phyloP scores from a whole-genome alignment of 2,888 invertebrate genomes.

The Hyles lineata region DNA sequence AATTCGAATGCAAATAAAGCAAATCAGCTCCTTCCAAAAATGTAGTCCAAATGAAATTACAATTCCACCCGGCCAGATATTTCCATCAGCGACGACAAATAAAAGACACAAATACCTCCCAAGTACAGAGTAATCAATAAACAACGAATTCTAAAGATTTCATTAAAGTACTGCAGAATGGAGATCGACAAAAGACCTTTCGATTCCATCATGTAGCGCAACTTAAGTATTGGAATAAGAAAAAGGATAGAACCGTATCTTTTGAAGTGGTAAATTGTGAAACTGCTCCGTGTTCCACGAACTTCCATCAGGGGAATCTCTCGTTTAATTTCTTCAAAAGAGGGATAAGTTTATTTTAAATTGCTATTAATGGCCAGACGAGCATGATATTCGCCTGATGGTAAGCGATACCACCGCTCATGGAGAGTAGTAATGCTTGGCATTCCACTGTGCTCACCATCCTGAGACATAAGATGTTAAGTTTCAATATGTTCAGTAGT shows the following conservation, averaged over 20 bases:
- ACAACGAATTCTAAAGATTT: constrained; percentile 22
- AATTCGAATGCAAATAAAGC: not conserved
- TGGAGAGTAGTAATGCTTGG: too few species aligned
- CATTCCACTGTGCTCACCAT: too few species aligned
- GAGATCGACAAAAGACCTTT: constrained; percentile 35
- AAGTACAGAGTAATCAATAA: constrained; percentile 9
- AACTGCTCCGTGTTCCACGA: constrained; percentile 9
- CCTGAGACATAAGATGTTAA: too few species aligned
- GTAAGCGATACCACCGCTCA: too few species aligned
- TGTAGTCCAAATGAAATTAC: not conserved
- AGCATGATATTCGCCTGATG: too few species aligned
- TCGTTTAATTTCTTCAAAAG: not conserved
- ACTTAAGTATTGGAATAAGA: constrained; percentile 42
- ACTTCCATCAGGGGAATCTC: not conserved
- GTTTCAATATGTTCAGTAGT: too few species aligned
- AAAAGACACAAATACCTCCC: constrained; percentile 11
- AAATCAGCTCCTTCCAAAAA: not conserved
- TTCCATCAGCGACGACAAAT: not conserved
- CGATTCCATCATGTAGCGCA: constrained; percentile 32
- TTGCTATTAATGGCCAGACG: not conserved
- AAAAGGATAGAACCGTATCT: constrained; percentile 46
- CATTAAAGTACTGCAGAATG: constrained; percentile 17
- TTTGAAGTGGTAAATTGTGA: constrained; percentile 41
- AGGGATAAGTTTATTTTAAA: not conserved
- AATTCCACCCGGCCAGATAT: constrained; percentile 2